Evolutionary conservation across 2,888 invertebrate species (phyloP).

Genomic region (Melolontha melolontha): DNA sequence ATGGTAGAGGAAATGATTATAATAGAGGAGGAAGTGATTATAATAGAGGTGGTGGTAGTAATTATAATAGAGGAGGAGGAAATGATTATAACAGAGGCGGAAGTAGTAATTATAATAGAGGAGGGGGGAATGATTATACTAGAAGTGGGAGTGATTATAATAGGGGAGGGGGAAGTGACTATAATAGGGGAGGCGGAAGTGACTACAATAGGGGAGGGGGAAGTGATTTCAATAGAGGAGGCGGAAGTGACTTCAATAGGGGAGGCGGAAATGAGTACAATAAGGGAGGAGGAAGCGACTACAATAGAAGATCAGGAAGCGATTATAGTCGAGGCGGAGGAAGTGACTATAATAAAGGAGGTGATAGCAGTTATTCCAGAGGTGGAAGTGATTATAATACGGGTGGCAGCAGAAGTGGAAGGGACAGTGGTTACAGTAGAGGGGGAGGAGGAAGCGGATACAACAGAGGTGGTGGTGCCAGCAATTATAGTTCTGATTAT

Average conservation of each 20-base stretch:
- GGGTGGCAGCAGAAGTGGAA: slow-evolving; percentile 24
- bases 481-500: slow-evolving; percentile 57
- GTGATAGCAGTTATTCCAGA: slow-evolving; percentile 44
- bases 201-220: slow-evolving; percentile 53
- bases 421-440: slow-evolving; percentile 6
- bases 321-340: slow-evolving; percentile 41
- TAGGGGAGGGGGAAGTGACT: slow-evolving; percentile 38
- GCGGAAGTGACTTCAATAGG: slow-evolving; percentile 29
- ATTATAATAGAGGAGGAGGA: slow-evolving; percentile 59
- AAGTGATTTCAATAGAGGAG: slow-evolving; percentile 45
- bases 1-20: slow-evolving; percentile 35
- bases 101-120: slow-evolving; percentile 2
- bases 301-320: slow-evolving; percentile 23
- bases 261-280: slow-evolving; percentile 41
- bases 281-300: slow-evolving; percentile 46
- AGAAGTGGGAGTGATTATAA: slow-evolving; percentile 25
- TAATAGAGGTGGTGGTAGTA: slow-evolving; percentile 64
- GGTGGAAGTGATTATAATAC: slow-evolving; percentile 50
- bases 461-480: slow-evolving; percentile 50
- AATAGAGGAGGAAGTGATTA: slow-evolving; percentile 56
- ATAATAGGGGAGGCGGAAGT: slow-evolving; percentile 24
- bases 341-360: slow-evolving; percentile 42
- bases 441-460: slow-evolving; percentile 47
- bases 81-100: slow-evolving; percentile 56
- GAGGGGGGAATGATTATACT: slow-evolving; percentile 18